These are phyloP conservation scores for Thyatira batis DNA, from an alignment of 2,888 invertebrate species.

Conservation along the genomic window DNA sequence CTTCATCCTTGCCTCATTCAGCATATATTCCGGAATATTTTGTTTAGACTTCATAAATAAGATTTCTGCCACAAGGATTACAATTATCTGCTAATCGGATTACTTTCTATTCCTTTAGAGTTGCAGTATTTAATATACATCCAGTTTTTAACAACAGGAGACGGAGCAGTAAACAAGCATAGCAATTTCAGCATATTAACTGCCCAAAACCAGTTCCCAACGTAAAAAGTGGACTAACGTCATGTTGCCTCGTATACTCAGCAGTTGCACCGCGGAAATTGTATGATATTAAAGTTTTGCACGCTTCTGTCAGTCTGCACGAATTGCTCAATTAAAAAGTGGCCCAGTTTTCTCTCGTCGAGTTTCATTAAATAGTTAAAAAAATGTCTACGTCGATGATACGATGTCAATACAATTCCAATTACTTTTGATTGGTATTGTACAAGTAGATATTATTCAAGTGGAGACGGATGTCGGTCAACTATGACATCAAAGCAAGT, in stretches of 20 bases:
- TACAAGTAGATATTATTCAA: too few species aligned
- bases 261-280: neutral
- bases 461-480: neutral
- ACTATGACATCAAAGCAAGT: neutral
- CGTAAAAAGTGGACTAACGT: neutral
- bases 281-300: neutral
- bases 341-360: neutral
- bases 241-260: neutral
- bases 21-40: too few species aligned
- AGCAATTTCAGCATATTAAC: neutral
- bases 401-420: neutral
- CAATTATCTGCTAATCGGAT: too few species aligned
- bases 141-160: neutral
- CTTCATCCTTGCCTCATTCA: too few species aligned
- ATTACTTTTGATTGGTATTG: too few species aligned
- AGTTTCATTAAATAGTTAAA: too few species aligned
- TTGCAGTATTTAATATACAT: too few species aligned
- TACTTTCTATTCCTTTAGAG: too few species aligned
- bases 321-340: neutral
- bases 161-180: neutral
- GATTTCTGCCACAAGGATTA: too few species aligned
- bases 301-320: neutral
- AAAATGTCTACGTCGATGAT: too few species aligned
- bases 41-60: too few species aligned
- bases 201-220: neutral